Evolutionary conservation across 2,888 invertebrate species (phyloP).

Genomic region (Rhagonycha lutea): DNA sequence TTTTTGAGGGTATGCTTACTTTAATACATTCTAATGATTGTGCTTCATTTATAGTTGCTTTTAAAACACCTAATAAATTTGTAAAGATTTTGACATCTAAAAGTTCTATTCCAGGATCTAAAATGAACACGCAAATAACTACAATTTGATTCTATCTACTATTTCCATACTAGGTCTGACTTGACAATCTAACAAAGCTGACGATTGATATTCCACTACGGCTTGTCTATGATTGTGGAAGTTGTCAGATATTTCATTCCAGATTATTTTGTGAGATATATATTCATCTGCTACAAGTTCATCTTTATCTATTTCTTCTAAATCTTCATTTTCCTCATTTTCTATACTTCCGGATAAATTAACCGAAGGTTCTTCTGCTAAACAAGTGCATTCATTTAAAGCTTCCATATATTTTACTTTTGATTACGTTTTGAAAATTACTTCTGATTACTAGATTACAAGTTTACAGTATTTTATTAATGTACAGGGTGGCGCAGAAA

Average conservation of each 20-base stretch:
- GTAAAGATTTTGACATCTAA: constrained; percentile 42
- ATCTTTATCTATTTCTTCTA: constrained; percentile 31
- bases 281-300: constrained; percentile 19
- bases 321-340: constrained; percentile 9
- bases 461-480: no score
- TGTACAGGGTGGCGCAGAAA: no score
- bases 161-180: constrained; percentile 17
- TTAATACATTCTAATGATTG: constrained; percentile 34
- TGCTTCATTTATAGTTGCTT: constrained; percentile 37
- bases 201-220: constrained; percentile 29
- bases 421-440: neutral
- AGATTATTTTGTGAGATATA: constrained; percentile 19
- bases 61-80: constrained; percentile 40
- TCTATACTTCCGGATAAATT: neutral
- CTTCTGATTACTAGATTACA: neutral
- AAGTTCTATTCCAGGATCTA: constrained; percentile 36
- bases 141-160: neutral
- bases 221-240: constrained; percentile 25
- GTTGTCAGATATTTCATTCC: constrained; percentile 28
- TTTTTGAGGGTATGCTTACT: constrained; percentile 23
- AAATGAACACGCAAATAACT: constrained; percentile 6
- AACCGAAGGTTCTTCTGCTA: neutral
- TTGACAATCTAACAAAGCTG: constrained; percentile 18
- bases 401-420: neutral
- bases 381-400: neutral